Evolutionary conservation across 1,140 invertebrate species (phyloP).

Genomic region (Aphaenogaster ashmeadi): DNA sequence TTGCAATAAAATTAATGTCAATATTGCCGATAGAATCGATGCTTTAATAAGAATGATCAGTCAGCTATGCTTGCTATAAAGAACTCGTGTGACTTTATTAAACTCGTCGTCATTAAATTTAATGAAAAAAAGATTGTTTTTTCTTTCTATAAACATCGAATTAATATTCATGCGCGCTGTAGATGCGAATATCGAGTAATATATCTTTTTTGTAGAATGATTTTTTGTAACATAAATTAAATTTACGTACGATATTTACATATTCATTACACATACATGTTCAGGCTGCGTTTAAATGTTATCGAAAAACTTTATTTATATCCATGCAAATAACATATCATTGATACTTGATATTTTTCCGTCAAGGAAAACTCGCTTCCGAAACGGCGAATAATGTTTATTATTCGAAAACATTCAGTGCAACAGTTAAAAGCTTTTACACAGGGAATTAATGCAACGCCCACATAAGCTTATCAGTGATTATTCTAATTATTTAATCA

Average conservation of each 20-base stretch:
- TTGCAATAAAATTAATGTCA: not conserved
- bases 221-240: not conserved
- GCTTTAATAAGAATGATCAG: slow-evolving; percentile 5
- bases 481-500: not conserved
- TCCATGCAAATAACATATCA: not conserved
- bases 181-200: not conserved
- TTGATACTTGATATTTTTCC: slow-evolving; percentile 15
- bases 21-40: not conserved
- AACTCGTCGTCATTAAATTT: not conserved
- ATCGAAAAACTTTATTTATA: slow-evolving; percentile 17
- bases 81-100: slow-evolving; percentile 6
- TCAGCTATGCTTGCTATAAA: not conserved
- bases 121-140: not conserved
- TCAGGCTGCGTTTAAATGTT: not conserved
- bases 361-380: not conserved
- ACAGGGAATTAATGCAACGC: slow-evolving; percentile 4
- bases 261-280: not conserved
- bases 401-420: slow-evolving; percentile 24
- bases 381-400: not conserved
- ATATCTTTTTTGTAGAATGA: slow-evolving; percentile 12
- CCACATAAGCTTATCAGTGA: not conserved
- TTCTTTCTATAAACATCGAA: slow-evolving; percentile 11
- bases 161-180: slow-evolving; percentile 1
- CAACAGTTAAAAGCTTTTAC: not conserved
- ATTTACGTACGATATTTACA: slow-evolving; percentile 19